Percentiles rank a stretch among this genome's conserved stretches.
These are phyloP conservation scores for Choristoneura rosaceana DNA, from an alignment of 2,888 invertebrate genomes.

Conservation along the genomic window DNA sequence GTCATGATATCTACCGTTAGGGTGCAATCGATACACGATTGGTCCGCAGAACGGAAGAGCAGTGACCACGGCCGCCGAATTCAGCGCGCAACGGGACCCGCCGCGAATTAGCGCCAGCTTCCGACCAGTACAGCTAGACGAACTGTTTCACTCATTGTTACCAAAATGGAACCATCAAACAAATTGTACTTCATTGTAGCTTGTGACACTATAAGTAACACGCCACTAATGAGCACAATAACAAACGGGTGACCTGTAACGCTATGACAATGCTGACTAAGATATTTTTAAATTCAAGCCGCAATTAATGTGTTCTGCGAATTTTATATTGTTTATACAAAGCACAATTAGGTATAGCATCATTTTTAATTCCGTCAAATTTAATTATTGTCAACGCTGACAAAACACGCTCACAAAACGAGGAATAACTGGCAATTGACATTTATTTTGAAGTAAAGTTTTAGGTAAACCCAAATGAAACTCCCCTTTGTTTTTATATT, in stretches of 20 bases:
- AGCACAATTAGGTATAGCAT: not conserved
- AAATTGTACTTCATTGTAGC: conserved; percentile 18
- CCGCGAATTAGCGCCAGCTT: conserved; percentile 64
- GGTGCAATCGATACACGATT: conserved; percentile 42
- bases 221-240: conserved; percentile 13
- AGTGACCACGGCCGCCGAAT: conserved; percentile 75
- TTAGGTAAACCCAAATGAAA: conserved; percentile 33
- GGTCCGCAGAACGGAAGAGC: conserved; percentile 74
- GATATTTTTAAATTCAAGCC: conserved; percentile 5
- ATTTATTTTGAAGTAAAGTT: conserved; percentile 30
- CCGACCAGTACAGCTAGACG: conserved; percentile 45
- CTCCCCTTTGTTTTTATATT: conserved; percentile 60
- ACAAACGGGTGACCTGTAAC: conserved; percentile 18
- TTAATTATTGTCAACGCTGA: not conserved
- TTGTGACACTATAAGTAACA: conserved; percentile 3
- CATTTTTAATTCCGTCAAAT: not conserved
- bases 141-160: conserved; percentile 36
- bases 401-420: conserved; percentile 3
- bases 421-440: conserved; percentile 26
- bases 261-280: not conserved
- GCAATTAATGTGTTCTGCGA: conserved; percentile 19
- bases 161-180: conserved; percentile 23
- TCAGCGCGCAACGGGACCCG: conserved; percentile 78
- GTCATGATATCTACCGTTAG: conserved; percentile 33
- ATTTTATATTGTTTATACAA: not conserved